Conservation (phyloP, 2,888 invertebrate species). For the Rhingia campestris region DNA sequence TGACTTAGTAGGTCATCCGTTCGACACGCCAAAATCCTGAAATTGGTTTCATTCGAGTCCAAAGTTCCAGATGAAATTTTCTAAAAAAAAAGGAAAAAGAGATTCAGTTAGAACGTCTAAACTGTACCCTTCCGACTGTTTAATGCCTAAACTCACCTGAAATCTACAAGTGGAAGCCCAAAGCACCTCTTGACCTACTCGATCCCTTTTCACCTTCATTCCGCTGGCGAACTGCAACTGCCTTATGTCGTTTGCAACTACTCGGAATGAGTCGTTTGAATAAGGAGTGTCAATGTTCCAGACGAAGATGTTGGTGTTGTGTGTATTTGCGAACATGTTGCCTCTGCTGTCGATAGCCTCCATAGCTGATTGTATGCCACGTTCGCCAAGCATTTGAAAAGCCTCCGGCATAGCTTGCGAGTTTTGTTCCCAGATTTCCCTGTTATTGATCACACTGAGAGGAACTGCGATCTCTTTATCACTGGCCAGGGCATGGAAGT, state of each 20-base stretch:
- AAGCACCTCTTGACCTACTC: slow-evolving; percentile 85
- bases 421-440: slow-evolving; percentile 82
- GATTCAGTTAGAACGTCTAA: not conserved
- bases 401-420: slow-evolving; percentile 83
- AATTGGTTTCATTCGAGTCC: slow-evolving; percentile 81
- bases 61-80: slow-evolving; percentile 86
- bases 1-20: slow-evolving; percentile 75
- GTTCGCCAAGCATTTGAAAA: slow-evolving; percentile 84
- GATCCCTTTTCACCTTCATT: slow-evolving; percentile 87
- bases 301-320: slow-evolving; percentile 85
- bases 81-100: slow-evolving; percentile 69
- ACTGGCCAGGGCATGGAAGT: slow-evolving; percentile 87
- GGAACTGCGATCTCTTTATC: slow-evolving; percentile 85
- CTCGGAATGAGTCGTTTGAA: slow-evolving; percentile 83
- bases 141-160: slow-evolving; percentile 82
- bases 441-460: slow-evolving; percentile 84
- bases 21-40: slow-evolving; percentile 78
- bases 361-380: slow-evolving; percentile 89
- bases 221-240: slow-evolving; percentile 89
- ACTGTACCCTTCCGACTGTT: too few relatives aligned
- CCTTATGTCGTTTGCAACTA: slow-evolving; percentile 84
- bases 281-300: slow-evolving; percentile 89
- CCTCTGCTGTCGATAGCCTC: slow-evolving; percentile 85
- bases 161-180: slow-evolving; percentile 88
- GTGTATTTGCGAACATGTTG: slow-evolving; percentile 85